phyloP scores from a whole-genome alignment of 2,113 vertebrate species.

The Oryzias javanicus region DNA sequence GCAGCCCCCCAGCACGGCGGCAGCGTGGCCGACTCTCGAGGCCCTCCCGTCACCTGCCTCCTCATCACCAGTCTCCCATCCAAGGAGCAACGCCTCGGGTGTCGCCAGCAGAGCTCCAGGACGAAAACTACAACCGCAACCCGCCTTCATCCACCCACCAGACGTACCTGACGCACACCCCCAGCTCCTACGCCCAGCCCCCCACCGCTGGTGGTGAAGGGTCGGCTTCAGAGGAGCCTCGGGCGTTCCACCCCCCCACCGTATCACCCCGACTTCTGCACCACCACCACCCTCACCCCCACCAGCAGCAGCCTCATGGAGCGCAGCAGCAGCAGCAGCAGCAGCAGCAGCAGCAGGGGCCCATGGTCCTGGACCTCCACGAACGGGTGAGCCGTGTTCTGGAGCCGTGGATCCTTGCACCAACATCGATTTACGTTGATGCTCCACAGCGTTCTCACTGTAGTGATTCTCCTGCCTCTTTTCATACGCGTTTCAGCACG shows the following conservation, averaged over 20 bases:
- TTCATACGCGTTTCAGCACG: too few relatives aligned
- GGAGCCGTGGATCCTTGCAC: too few relatives aligned
- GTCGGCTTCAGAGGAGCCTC: slow-evolving; percentile 84
- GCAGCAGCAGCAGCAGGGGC: slow-evolving; percentile 87
- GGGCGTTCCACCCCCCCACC: slow-evolving; percentile 91
- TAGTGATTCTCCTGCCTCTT: too few relatives aligned
- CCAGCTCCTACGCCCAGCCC: slow-evolving; percentile 82
- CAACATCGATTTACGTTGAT: too few relatives aligned
- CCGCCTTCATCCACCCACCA: slow-evolving; percentile 62
- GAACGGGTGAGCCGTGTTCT: slow-evolving; percentile 81
- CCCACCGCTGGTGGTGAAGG: slow-evolving; percentile 68
- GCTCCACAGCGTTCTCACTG: too few relatives aligned
- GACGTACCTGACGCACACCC: slow-evolving; percentile 69
- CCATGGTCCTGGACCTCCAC: slow-evolving; percentile 92
- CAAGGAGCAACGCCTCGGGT: slow-evolving; percentile 43
- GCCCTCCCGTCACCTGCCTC: slow-evolving; percentile 84
- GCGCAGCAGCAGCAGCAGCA: slow-evolving; percentile 78
- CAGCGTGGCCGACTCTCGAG: slow-evolving; percentile 91
- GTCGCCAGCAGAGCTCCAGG: slow-evolving; percentile 78
- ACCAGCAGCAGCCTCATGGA: slow-evolving; percentile 87
- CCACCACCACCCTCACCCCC: slow-evolving; percentile 77
- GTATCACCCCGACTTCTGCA: slow-evolving; percentile 91
- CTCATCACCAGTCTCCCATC: slow-evolving; percentile 76
- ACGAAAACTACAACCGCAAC: slow-evolving; percentile 86
- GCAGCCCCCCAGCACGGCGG: slow-evolving; percentile 89